Evolutionary conservation across 2,888 invertebrate genomes (phyloP).

Genomic region (Nebria brevicollis): DNA sequence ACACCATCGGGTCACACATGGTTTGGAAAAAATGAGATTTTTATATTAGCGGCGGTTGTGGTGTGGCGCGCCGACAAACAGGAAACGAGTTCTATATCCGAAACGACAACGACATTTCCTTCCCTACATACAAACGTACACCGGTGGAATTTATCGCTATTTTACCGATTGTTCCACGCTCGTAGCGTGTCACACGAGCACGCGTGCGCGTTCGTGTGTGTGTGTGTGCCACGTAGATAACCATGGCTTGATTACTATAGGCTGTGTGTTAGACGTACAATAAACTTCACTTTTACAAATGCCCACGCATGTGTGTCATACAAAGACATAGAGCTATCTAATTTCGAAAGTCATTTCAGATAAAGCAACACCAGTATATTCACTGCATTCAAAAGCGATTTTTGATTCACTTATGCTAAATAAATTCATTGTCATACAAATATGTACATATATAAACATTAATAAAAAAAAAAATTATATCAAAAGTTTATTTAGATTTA

Average conservation of each 20-base stretch:
- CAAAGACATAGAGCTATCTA: neutral
- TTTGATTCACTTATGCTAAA: neutral
- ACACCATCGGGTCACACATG: constrained; percentile 24
- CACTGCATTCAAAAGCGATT: neutral
- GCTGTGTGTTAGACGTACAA: no score
- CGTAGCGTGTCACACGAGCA: neutral
- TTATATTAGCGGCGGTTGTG: constrained; percentile 21
- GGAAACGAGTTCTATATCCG: constrained; percentile 27
- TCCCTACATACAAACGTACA: neutral
- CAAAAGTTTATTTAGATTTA: no score
- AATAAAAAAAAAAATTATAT: no score
- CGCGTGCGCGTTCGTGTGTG: neutral
- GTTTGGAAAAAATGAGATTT: constrained; percentile 21
- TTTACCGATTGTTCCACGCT: constrained; percentile 14
- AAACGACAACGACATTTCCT: constrained; percentile 27
- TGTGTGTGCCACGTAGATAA: neutral
- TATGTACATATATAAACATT: neutral
- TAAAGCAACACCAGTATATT: neutral
- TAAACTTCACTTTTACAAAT: neutral
- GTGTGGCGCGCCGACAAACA: constrained; percentile 8
- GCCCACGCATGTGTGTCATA: neutral
- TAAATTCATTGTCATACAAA: neutral
- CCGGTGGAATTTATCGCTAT: constrained; percentile 8
- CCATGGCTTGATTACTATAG: neutral
- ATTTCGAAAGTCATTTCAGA: neutral